Percentiles rank a stretch among this genome's conserved stretches.
phyloP scores from a whole-genome alignment of 2,797 vertebrate species.

The Lutjanus argentimaculatus region DNA sequence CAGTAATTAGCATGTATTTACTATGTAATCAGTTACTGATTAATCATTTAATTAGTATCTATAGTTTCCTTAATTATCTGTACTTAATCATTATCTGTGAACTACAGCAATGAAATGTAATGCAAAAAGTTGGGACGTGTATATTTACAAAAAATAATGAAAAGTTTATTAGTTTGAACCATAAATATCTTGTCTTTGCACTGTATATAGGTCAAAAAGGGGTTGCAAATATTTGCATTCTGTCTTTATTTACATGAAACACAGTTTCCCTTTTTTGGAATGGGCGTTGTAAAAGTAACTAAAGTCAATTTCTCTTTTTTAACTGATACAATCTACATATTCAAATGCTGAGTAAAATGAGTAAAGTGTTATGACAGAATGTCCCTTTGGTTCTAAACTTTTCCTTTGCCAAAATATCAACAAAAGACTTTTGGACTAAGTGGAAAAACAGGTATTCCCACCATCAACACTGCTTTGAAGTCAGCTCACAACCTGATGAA shows the following conservation, averaged over 20 bases:
- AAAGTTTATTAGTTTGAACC: no score
- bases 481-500: slow-evolving; percentile 63
- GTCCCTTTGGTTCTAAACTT: neutral
- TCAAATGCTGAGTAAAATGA: neutral
- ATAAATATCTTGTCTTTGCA: no score
- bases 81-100: neutral
- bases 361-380: neutral
- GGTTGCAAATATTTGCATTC: no score
- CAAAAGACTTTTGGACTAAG: neutral
- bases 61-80: neutral
- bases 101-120: neutral
- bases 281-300: no score
- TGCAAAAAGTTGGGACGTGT: no score
- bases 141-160: no score
- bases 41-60: neutral
- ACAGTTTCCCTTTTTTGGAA: no score
- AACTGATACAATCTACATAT: neutral
- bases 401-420: slow-evolving; percentile 10
- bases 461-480: slow-evolving; percentile 58
- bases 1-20: neutral
- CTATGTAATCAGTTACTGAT: neutral
- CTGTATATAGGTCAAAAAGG: no score
- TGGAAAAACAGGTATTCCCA: slow-evolving; percentile 24
- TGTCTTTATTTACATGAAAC: no score
- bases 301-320: neutral